Conservation (phyloP, 2,113 vertebrate genomes). For the Plotosus lineatus region DNA sequence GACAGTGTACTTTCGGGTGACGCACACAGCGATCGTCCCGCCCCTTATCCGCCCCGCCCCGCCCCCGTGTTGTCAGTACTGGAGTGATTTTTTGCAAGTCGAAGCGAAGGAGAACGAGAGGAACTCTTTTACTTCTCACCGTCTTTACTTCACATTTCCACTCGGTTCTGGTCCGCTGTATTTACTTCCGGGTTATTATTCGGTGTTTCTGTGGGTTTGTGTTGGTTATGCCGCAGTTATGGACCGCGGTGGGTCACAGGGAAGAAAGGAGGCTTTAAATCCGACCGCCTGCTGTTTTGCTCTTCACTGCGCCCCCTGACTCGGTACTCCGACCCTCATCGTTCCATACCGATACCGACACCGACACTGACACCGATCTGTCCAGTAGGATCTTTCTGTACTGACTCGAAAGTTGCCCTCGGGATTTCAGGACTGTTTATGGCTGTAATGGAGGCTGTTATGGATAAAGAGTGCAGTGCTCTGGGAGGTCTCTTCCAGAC, state of each 20-base stretch:
- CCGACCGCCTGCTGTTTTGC: constrained; percentile 13
- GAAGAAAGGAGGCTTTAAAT: constrained; percentile 67
- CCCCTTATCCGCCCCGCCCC: neutral
- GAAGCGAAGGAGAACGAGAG: neutral
- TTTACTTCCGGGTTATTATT: neutral
- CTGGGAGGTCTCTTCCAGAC: constrained; percentile 81
- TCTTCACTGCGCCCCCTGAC: neutral
- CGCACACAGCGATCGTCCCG: neutral
- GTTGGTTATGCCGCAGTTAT: constrained; percentile 48
- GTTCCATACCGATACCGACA: constrained; percentile 50
- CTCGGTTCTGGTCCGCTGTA: neutral
- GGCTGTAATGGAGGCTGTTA: constrained; percentile 78
- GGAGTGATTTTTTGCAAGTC: constrained; percentile 3
- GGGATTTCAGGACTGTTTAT: constrained; percentile 13
- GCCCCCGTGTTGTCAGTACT: neutral
- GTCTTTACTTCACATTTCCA: neutral
- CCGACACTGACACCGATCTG: constrained; percentile 41
- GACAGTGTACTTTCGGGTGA: neutral
- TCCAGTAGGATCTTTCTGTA: constrained; percentile 44
- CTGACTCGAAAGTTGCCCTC: constrained; percentile 9
- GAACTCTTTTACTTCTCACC: neutral
- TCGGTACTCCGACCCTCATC: neutral
- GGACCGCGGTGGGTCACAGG: constrained; percentile 51
- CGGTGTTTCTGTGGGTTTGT: neutral
- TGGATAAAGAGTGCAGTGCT: constrained; percentile 81